A percentile compares a stretch with the other conserved stretches of the same genome.
Conservation (phyloP, 2,888 invertebrate genomes). For the Endomychus coccineus region DNA sequence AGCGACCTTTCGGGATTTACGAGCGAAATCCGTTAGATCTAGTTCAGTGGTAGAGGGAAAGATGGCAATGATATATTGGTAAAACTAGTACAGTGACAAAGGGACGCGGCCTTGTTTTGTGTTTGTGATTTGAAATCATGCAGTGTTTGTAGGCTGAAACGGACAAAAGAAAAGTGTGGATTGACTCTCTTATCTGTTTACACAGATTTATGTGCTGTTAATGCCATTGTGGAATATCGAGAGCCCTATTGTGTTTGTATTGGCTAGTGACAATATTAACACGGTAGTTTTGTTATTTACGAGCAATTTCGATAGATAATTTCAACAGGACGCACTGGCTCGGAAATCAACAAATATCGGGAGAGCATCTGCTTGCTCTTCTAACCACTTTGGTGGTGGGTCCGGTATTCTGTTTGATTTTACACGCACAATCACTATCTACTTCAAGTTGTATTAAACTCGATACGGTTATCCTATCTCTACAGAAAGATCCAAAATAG, state of each 20-base stretch:
- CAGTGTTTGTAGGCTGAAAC: slow-evolving; percentile 36
- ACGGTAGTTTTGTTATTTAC: slow-evolving; percentile 34
- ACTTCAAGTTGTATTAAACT: slow-evolving; percentile 12
- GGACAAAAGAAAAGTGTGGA: slow-evolving; percentile 33
- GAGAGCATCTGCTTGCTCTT: slow-evolving; percentile 35
- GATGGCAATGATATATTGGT: slow-evolving; percentile 33
- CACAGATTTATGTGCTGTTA: slow-evolving; percentile 43
- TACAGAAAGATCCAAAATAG: too few species aligned
- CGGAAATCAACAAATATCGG: slow-evolving; percentile 37
- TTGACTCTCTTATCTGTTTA: slow-evolving; percentile 37
- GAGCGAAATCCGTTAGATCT: slow-evolving; percentile 33
- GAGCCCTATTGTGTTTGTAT: slow-evolving; percentile 42
- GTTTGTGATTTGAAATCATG: slow-evolving; percentile 36
- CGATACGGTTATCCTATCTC: slow-evolving; percentile 9
- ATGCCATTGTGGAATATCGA: slow-evolving; percentile 39
- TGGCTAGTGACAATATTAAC: slow-evolving; percentile 42
- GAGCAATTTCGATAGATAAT: slow-evolving; percentile 34
- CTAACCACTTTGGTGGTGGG: slow-evolving; percentile 20
- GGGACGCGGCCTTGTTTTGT: slow-evolving; percentile 37
- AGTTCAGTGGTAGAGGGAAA: slow-evolving; percentile 36
- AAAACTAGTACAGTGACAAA: slow-evolving; percentile 22
- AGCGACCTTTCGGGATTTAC: slow-evolving; percentile 21
- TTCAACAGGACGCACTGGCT: slow-evolving; percentile 36
- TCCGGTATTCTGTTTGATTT: slow-evolving; percentile 26
- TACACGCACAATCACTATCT: slow-evolving; percentile 18